Evolutionary conservation across 2,888 invertebrate genomes (phyloP).

Genomic region (Hypsopygia costalis): DNA sequence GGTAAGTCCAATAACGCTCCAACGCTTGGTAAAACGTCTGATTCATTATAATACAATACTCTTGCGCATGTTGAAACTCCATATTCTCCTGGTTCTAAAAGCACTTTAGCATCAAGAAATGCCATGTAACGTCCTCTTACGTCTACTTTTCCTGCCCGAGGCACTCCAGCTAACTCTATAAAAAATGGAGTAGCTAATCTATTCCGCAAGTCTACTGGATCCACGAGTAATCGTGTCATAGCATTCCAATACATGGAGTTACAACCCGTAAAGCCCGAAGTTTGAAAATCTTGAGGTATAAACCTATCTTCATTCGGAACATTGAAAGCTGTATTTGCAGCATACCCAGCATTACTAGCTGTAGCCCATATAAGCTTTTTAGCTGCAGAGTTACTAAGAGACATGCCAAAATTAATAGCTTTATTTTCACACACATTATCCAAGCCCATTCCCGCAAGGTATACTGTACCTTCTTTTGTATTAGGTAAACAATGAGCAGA

Average conservation of each 20-base stretch:
- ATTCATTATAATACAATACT: conserved; percentile 45
- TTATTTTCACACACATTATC: conserved; percentile 35
- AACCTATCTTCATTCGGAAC: conserved; percentile 50
- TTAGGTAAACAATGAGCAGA: conserved; percentile 61
- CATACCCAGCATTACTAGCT: conserved; percentile 42
- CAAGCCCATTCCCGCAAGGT: conserved; percentile 52
- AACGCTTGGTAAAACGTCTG: conserved; percentile 35
- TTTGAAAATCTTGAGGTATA: conserved; percentile 42
- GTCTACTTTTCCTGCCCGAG: conserved; percentile 55
- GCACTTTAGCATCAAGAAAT: conserved; percentile 48
- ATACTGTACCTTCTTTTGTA: conserved; percentile 55
- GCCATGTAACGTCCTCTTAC: conserved; percentile 60
- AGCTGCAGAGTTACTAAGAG: conserved; percentile 41
- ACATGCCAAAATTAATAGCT: conserved; percentile 51
- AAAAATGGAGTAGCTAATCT: conserved; percentile 45
- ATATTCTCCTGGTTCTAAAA: conserved; percentile 53
- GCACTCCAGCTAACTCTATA: conserved; percentile 65
- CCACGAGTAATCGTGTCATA: conserved; percentile 58
- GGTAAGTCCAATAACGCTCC: conserved; percentile 54
- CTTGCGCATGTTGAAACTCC: conserved; percentile 49
- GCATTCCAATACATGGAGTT: conserved; percentile 61
- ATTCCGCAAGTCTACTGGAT: conserved; percentile 33
- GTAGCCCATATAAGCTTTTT: conserved; percentile 55
- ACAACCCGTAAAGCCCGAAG: conserved; percentile 27
- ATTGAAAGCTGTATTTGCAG: conserved; percentile 42